Percentiles rank a stretch among this genome's conserved stretches.
phyloP scores from a whole-genome alignment of 2,113 vertebrate species.

The Rafetus swinhoei region DNA sequence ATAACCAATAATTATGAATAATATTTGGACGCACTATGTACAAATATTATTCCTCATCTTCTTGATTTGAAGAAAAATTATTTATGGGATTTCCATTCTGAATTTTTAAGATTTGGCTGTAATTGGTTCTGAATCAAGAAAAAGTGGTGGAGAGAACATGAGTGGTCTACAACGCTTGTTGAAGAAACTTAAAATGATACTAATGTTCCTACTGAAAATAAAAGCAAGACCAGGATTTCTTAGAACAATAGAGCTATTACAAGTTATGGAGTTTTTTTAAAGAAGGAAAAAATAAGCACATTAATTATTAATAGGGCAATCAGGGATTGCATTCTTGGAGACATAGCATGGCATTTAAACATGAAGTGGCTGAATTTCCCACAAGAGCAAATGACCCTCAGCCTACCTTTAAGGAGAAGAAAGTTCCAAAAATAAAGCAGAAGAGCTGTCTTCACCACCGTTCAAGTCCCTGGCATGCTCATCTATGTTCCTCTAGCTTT shows the following conservation, averaged over 20 bases:
- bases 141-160: neutral
- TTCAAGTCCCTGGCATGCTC: slow-evolving; percentile 21
- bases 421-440: neutral
- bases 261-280: neutral
- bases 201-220: neutral
- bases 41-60: neutral
- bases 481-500: slow-evolving; percentile 26
- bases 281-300: neutral
- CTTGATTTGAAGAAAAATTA: neutral
- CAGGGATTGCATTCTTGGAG: neutral
- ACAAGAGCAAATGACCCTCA: slow-evolving; percentile 1
- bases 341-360: neutral
- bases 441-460: neutral
- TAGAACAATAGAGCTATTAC: neutral
- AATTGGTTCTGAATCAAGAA: neutral
- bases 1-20: neutral
- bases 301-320: slow-evolving; percentile 12
- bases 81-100: slow-evolving; percentile 2
- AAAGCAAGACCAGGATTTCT: neutral
- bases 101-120: neutral
- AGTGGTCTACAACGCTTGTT: neutral
- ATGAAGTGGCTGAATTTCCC: neutral
- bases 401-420: neutral
- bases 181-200: neutral
- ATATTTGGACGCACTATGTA: neutral